phyloP scores from a whole-genome alignment of 2,797 vertebrate genomes.

The Rhabdophis nuchalis region DNA sequence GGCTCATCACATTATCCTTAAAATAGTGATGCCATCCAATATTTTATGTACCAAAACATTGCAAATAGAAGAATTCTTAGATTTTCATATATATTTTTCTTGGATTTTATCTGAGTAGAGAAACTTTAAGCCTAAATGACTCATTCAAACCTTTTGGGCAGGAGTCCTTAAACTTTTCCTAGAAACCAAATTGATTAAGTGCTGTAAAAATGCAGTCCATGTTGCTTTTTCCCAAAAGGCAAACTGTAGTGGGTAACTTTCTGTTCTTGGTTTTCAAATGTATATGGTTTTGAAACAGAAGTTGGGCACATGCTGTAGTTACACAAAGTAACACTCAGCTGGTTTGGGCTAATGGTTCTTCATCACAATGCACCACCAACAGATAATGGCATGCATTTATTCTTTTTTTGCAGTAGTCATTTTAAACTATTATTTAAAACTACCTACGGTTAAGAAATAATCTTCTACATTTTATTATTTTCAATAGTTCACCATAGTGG shows the following conservation, averaged over 20 bases:
- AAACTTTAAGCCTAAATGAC: not conserved
- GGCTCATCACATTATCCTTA: not conserved
- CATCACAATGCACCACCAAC: not conserved
- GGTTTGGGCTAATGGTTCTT: not conserved
- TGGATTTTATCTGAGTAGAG: not conserved
- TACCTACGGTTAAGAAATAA: not conserved
- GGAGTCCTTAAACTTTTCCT: not conserved
- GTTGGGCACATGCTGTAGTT: not conserved
- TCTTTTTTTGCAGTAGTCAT: not conserved
- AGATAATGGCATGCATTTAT: constrained; percentile 4
- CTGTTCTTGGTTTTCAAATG: not conserved
- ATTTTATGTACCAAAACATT: not conserved
- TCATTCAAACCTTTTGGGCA: not conserved
- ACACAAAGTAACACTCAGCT: constrained; percentile 6
- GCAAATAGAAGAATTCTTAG: not conserved
- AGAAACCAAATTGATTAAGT: not conserved
- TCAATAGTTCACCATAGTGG: not conserved
- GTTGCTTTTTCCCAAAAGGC: not conserved
- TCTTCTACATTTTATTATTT: constrained; percentile 11
- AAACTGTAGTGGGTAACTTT: constrained; percentile 1
- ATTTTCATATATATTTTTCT: not conserved
- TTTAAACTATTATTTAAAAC: constrained; percentile 1
- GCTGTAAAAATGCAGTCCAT: not conserved
- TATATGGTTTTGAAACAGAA: not conserved
- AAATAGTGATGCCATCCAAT: not conserved